These are phyloP conservation scores for Malurus melanocephalus DNA, from an alignment of 2,113 vertebrate genomes.

Conservation along the genomic window DNA sequence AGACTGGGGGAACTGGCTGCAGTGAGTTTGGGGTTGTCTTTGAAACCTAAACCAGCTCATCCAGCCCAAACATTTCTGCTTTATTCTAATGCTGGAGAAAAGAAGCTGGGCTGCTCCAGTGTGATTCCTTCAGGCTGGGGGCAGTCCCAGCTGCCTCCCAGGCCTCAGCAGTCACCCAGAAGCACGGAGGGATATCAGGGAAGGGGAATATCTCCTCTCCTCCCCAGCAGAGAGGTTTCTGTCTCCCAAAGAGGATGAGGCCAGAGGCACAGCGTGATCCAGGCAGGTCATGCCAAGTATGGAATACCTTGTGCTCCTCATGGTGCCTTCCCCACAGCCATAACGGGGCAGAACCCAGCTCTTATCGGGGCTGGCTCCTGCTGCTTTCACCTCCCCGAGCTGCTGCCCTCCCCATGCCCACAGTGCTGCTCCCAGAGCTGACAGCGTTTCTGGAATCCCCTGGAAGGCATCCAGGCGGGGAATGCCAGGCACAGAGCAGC, in stretches of 20 bases:
- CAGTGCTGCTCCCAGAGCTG: not conserved
- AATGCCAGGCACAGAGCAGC: not conserved
- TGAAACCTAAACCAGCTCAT: not conserved
- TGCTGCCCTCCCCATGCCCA: not conserved
- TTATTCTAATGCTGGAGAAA: not conserved
- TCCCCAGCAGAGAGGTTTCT: not conserved
- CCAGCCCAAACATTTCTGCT: not conserved
- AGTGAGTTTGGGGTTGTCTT: not conserved
- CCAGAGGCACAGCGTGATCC: not conserved
- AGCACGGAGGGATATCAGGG: not conserved
- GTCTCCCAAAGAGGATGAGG: not conserved
- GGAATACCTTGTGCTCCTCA: conserved; percentile 48
- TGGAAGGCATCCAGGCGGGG: conserved; percentile 20
- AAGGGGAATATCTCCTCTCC: not conserved
- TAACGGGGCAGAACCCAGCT: conserved; percentile 36
- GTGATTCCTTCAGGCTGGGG: not conserved
- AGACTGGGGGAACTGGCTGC: not conserved
- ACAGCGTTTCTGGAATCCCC: conserved; percentile 46
- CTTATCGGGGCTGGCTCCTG: conserved; percentile 43
- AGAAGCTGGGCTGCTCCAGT: not conserved
- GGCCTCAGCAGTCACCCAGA: not conserved
- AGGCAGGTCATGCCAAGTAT: conserved; percentile 36
- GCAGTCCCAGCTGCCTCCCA: not conserved
- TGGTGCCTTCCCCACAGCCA: conserved; percentile 32
- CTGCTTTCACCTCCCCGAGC: conserved; percentile 15